Conservation (phyloP, 2,113 vertebrate genomes). For the Odontesthes bonariensis region DNA sequence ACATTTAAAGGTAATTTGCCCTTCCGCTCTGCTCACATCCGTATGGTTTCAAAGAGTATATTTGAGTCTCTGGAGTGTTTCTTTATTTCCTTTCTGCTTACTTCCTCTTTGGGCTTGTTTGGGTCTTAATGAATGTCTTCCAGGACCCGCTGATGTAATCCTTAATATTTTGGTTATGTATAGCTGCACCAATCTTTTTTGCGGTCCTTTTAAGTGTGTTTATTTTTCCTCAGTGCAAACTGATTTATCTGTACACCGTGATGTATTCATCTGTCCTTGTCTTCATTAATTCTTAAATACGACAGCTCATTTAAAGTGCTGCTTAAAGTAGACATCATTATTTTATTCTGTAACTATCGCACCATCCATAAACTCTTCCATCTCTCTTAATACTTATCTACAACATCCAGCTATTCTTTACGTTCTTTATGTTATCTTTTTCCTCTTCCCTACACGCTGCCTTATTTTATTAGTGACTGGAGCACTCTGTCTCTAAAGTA, state of each 20-base stretch:
- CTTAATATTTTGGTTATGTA: not conserved
- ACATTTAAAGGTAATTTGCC: not conserved
- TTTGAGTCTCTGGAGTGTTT: not conserved
- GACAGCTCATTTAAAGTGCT: conserved; percentile 43
- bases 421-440: no score
- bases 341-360: conserved; percentile 22
- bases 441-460: no score
- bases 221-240: conserved; percentile 35
- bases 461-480: not conserved
- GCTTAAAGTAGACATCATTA: conserved; percentile 36
- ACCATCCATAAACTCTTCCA: not conserved
- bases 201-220: not conserved
- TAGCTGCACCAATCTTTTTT: no score
- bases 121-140: conserved; percentile 2
- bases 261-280: conserved; percentile 47
- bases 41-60: not conserved
- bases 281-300: conserved; percentile 41
- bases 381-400: conserved; percentile 11
- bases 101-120: not conserved
- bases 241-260: conserved; percentile 19
- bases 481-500: no score
- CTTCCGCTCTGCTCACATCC: not conserved
- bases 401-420: not conserved
- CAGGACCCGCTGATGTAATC: not conserved
- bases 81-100: not conserved